These are phyloP conservation scores for Thalassarche chlororhynchos DNA, from an alignment of 2,113 vertebrate genomes.

Conservation along the genomic window DNA sequence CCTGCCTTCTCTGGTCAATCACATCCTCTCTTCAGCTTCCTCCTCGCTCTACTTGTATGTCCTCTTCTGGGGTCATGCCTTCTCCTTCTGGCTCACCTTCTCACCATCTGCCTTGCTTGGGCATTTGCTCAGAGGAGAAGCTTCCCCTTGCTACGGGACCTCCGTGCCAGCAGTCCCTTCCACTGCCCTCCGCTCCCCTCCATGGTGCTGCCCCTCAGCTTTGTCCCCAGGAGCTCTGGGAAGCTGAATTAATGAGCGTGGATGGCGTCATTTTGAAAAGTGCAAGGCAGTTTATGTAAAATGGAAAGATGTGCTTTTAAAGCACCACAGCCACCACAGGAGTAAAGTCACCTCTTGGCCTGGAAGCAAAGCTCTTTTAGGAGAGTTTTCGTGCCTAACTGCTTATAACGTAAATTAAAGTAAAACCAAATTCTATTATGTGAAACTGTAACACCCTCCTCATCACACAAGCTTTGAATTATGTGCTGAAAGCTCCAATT, in stretches of 20 bases:
- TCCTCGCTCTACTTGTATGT: neutral
- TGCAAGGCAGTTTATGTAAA: neutral
- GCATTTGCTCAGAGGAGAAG: neutral
- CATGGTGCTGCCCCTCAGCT: neutral
- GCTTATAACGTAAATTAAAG: neutral
- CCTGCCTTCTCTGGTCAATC: neutral
- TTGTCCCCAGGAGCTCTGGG: neutral
- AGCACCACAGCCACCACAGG: neutral
- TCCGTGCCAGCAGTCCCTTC: neutral
- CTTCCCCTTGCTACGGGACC: slow-evolving; percentile 9
- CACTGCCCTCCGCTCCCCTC: neutral
- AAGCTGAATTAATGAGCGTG: neutral
- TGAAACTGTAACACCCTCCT: neutral
- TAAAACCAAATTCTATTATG: neutral
- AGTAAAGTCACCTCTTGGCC: neutral
- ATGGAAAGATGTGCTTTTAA: neutral
- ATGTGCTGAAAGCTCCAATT: neutral
- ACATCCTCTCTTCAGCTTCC: neutral
- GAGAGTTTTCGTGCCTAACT: neutral
- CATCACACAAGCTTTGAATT: neutral
- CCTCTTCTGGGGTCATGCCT: neutral
- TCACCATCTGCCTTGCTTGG: neutral
- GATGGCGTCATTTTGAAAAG: neutral
- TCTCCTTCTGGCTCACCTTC: neutral
- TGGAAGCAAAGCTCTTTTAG: neutral